These are phyloP conservation scores for Cybosia mesomella DNA, from an alignment of 2,888 invertebrate genomes.

Conservation along the genomic window DNA sequence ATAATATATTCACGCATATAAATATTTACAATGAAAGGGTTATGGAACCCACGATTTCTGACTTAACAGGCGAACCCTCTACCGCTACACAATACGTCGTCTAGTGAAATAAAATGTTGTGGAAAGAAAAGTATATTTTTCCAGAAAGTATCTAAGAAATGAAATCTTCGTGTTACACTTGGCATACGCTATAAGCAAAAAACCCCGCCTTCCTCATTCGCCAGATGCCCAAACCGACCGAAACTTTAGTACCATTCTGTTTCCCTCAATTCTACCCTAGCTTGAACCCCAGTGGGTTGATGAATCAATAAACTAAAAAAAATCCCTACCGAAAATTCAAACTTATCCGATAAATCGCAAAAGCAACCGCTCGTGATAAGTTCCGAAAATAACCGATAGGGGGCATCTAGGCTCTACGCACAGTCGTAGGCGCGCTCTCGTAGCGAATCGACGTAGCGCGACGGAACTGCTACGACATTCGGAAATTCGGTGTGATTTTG, in stretches of 20 bases:
- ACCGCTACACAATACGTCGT: background rate
- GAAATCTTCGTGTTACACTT: constrained; percentile 10
- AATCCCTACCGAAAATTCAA: constrained; percentile 33
- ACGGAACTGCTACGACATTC: constrained; percentile 39
- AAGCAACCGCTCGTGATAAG: constrained; percentile 46
- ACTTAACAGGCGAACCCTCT: background rate
- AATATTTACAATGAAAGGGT: background rate
- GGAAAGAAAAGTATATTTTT: constrained; percentile 2
- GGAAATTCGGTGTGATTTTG: constrained; percentile 30
- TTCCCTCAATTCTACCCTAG: constrained; percentile 41
- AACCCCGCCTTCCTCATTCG: constrained; percentile 36
- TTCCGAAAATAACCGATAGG: constrained; percentile 51
- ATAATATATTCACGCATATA: background rate
- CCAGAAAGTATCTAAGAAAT: background rate
- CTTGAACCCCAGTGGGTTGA: constrained; percentile 30
- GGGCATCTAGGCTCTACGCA: constrained; percentile 58
- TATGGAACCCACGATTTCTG: background rate
- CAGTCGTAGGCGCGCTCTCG: constrained; percentile 58
- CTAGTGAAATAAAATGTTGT: background rate
- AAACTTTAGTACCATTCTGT: constrained; percentile 42
- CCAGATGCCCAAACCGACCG: constrained; percentile 22
- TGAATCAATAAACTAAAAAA: constrained; percentile 48
- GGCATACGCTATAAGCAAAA: constrained; percentile 18
- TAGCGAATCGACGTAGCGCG: constrained; percentile 53
- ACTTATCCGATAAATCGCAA: constrained; percentile 54